A percentile compares a stretch with the other conserved stretches of the same genome.
Conservation (phyloP, 2,888 invertebrate genomes). For the Ornithoptera priamus region DNA sequence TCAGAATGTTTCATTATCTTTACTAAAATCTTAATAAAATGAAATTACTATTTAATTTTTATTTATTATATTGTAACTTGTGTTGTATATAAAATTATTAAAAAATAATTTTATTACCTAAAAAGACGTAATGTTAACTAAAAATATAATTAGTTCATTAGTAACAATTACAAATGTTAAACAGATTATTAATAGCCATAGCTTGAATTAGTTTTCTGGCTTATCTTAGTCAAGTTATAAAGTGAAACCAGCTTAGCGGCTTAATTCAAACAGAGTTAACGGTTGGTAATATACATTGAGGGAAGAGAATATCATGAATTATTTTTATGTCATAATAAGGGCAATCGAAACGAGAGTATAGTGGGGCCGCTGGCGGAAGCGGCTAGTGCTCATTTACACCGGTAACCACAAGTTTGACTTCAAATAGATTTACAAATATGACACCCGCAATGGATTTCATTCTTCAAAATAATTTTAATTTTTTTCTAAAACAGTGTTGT, state of each 20-base stretch:
- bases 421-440: constrained; percentile 1
- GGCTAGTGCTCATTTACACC: constrained; percentile 34
- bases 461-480: neutral
- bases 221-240: constrained; percentile 24
- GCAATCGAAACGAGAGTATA: constrained; percentile 48
- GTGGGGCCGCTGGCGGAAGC: constrained; percentile 42
- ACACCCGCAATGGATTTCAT: neutral
- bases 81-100: too few relatives aligned
- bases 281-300: constrained; percentile 50
- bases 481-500: neutral
- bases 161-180: neutral
- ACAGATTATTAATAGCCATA: neutral
- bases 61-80: too few relatives aligned
- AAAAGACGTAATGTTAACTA: too few relatives aligned
- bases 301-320: constrained; percentile 51
- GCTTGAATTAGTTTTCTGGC: neutral
- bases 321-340: constrained; percentile 65
- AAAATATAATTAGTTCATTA: too few relatives aligned
- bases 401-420: constrained; percentile 30
- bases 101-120: too few relatives aligned
- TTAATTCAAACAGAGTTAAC: constrained; percentile 47
- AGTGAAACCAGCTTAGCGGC: constrained; percentile 28
- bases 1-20: too few relatives aligned
- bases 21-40: too few relatives aligned
- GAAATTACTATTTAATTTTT: too few relatives aligned